Evolutionary conservation across 2,113 vertebrate species (phyloP).

Genomic region (Anguilla rostrata): DNA sequence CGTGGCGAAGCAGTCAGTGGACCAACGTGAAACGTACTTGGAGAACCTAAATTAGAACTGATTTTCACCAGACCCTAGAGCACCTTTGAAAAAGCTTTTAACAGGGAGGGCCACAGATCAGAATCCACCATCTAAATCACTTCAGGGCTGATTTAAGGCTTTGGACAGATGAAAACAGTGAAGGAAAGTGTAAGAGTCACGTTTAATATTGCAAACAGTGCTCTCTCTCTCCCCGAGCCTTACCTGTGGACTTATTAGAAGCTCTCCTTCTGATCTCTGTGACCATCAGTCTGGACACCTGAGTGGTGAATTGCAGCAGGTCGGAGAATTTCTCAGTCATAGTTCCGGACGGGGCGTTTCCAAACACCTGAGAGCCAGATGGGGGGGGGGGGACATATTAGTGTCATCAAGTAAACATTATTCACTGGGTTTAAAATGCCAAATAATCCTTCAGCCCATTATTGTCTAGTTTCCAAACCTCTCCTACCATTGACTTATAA

Average conservation of each 20-base stretch:
- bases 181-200: background rate
- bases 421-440: background rate
- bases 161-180: background rate
- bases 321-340: slow-evolving; percentile 98
- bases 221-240: background rate
- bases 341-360: slow-evolving; percentile 88
- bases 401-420: background rate
- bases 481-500: background rate
- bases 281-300: slow-evolving; percentile 96
- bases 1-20: background rate
- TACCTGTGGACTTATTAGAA: slow-evolving; percentile 98
- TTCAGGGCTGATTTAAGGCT: background rate
- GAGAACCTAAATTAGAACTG: background rate
- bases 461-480: background rate
- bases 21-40: background rate
- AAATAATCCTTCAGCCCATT: too few species aligned
- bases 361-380: slow-evolving; percentile 81
- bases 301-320: slow-evolving; percentile 97
- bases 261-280: slow-evolving; percentile 95
- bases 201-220: too few species aligned
- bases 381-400: background rate
- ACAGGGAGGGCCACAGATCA: background rate
- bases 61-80: background rate
- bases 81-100: background rate
- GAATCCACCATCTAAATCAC: background rate